Evolutionary conservation across 37 sponge, comb jelly and placozoan species (phyloP).

Genomic region (Halichondria panicea): DNA sequence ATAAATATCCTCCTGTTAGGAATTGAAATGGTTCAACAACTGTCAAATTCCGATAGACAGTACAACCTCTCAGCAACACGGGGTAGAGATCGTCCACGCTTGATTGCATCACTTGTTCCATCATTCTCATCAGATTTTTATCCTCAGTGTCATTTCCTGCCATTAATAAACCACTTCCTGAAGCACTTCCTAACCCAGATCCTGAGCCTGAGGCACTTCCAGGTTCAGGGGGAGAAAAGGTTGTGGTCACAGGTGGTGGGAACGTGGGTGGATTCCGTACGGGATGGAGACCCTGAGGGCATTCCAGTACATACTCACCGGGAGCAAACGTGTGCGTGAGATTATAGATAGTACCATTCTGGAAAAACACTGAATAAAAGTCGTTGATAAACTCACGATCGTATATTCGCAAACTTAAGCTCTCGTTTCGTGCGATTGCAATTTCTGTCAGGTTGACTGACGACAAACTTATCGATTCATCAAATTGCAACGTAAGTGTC

Average conservation of each 20-base stretch:
- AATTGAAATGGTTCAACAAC: conserved; percentile 49
- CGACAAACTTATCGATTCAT: conserved; percentile 74
- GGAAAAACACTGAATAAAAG: conserved; percentile 30
- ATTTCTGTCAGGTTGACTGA: conserved; percentile 54
- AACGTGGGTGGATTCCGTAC: conserved; percentile 1
- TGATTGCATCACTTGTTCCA: neutral
- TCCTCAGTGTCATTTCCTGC: neutral
- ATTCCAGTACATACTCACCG: conserved; percentile 52
- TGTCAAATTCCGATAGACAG: conserved; percentile 25
- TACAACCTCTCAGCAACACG: conserved; percentile 53
- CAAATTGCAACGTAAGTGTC: conserved; percentile 69
- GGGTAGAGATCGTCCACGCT: conserved; percentile 42
- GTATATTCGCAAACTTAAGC: conserved; percentile 47
- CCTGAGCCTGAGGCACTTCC: conserved; percentile 26
- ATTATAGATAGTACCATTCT: conserved; percentile 64
- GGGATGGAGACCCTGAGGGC: conserved; percentile 15
- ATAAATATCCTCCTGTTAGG: conserved; percentile 66
- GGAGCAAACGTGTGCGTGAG: conserved; percentile 30
- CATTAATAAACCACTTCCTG: neutral
- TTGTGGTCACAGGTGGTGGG: neutral
- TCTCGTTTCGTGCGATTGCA: conserved; percentile 46
- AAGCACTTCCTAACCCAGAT: conserved; percentile 26
- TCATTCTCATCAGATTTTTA: neutral
- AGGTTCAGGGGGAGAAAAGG: neutral
- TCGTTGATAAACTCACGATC: conserved; percentile 51